These are phyloP conservation scores for Silurus glanis DNA, from an alignment of 2,113 vertebrate genomes.

Conservation along the genomic window DNA sequence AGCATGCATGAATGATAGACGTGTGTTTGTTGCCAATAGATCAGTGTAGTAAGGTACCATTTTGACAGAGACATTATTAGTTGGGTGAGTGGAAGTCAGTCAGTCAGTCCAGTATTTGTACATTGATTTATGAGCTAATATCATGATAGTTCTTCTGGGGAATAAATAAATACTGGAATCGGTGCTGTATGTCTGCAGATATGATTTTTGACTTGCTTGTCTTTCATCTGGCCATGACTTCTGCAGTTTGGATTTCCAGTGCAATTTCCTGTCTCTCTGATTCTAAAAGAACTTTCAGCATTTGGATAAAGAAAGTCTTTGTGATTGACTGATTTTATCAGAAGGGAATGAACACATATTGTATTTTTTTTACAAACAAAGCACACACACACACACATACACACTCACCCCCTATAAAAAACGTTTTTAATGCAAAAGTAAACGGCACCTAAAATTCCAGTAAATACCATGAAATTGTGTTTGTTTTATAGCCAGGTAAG, in stretches of 20 bases:
- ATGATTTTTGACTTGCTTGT: slow-evolving; percentile 49
- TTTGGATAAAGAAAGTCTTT: slow-evolving; percentile 46
- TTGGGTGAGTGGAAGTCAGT: slow-evolving; percentile 2
- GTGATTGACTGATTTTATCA: slow-evolving; percentile 61
- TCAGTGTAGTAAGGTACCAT: slow-evolving; percentile 6
- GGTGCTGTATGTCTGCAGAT: slow-evolving; percentile 51
- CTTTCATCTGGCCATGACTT: slow-evolving; percentile 64
- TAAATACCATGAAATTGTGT: background rate
- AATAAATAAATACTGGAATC: slow-evolving; percentile 47
- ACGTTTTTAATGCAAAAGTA: background rate
- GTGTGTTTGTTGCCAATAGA: background rate
- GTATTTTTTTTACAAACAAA: slow-evolving; percentile 27
- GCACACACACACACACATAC: slow-evolving; percentile 29
- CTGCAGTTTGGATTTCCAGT: slow-evolving; percentile 62
- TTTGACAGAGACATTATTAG: slow-evolving; percentile 20
- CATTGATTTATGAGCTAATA: slow-evolving; percentile 60
- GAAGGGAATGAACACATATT: slow-evolving; percentile 34
- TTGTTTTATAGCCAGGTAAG: background rate
- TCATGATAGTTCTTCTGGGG: slow-evolving; percentile 38
- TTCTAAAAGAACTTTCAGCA: slow-evolving; percentile 19
- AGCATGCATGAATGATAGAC: background rate
- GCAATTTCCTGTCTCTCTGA: slow-evolving; percentile 70
- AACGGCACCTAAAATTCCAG: background rate
- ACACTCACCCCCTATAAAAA: slow-evolving; percentile 40
- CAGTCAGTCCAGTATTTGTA: background rate